Conservation (phyloP, 2,888 invertebrate genomes). For the Urechis unicinctus region DNA sequence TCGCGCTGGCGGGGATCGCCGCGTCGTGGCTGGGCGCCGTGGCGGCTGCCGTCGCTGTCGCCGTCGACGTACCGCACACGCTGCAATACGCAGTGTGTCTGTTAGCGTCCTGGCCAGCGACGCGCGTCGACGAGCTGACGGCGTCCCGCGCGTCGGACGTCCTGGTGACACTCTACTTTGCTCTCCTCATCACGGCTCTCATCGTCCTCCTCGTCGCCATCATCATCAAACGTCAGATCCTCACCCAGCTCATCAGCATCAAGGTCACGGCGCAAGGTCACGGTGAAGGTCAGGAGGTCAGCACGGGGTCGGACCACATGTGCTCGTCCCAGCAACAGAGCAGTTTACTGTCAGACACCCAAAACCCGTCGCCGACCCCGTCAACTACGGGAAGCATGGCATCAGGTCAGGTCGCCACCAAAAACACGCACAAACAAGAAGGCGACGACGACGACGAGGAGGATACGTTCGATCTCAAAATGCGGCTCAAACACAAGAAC, state of each 20-base stretch:
- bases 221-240: neutral
- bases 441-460: slow-evolving; percentile 11
- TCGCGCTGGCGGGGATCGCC: neutral
- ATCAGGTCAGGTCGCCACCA: neutral
- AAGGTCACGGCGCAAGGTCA: neutral
- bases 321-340: neutral
- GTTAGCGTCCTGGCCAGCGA: neutral
- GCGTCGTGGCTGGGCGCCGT: neutral
- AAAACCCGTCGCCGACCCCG: neutral
- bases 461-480: slow-evolving; percentile 17
- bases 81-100: slow-evolving; percentile 1
- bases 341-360: neutral
- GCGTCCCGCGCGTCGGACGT: neutral
- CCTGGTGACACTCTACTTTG: neutral
- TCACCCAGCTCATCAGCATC: neutral
- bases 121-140: neutral
- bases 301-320: neutral
- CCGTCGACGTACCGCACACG: neutral
- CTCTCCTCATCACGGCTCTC: neutral
- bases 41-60: neutral
- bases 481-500: slow-evolving; percentile 12
- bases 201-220: neutral
- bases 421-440: slow-evolving; percentile 9
- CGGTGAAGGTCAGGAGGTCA: neutral
- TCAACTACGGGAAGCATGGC: neutral